phyloP scores from a whole-genome alignment of 2,797 vertebrate species.

The Gallinago nigripennis region DNA sequence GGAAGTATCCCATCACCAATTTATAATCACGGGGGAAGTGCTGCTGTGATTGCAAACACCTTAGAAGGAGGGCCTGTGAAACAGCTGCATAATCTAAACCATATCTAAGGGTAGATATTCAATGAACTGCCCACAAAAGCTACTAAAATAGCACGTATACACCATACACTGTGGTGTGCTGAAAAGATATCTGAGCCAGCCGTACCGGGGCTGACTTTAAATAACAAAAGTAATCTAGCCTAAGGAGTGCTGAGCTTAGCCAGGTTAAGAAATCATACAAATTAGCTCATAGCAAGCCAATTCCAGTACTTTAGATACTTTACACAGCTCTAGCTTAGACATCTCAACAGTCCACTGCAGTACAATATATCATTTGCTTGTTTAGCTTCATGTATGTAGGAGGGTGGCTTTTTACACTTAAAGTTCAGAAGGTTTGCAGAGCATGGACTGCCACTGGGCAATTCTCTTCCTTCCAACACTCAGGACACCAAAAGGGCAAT shows the following conservation, averaged over 20 bases:
- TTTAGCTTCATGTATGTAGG: background rate
- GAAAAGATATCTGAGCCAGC: background rate
- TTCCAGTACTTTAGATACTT: background rate
- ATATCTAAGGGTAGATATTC: background rate
- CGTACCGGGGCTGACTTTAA: background rate
- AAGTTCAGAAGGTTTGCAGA: background rate
- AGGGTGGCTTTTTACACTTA: background rate
- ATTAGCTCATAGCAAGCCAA: background rate
- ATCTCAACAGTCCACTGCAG: background rate
- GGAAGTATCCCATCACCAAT: background rate
- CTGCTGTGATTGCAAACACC: background rate
- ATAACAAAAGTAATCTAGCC: background rate
- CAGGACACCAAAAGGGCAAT: background rate
- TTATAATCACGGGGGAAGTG: background rate
- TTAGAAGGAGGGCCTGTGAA: background rate
- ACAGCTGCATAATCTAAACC: background rate
- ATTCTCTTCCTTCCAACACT: background rate
- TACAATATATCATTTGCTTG: background rate
- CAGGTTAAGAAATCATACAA: background rate
- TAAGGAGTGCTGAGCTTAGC: background rate
- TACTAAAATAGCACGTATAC: background rate
- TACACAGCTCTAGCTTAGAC: background rate
- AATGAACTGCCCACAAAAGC: background rate
- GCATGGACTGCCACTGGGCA: fast-evolving
- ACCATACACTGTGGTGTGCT: background rate